Conservation (phyloP, 2,113 vertebrate genomes). For the Neomonachus schauinslandi region DNA sequence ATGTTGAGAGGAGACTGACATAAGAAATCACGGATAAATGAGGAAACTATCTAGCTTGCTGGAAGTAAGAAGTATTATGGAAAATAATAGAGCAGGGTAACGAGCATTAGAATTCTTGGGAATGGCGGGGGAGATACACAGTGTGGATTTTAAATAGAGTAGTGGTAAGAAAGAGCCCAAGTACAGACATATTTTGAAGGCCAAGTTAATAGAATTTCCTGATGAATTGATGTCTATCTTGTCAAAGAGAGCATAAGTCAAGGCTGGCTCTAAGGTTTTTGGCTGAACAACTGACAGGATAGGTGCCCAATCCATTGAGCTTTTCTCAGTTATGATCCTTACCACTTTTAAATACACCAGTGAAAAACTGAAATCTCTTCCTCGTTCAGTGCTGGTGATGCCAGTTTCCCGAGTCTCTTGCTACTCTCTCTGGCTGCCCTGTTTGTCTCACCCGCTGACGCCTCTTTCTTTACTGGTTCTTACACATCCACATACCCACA, state of each 20-base stretch:
- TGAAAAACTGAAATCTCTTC: too few relatives aligned
- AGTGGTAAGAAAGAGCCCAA: not conserved
- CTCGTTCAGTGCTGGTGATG: not conserved
- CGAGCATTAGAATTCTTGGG: not conserved
- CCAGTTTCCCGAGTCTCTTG: not conserved
- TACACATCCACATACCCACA: not conserved
- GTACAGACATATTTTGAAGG: not conserved
- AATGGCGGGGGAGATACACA: not conserved
- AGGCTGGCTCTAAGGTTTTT: not conserved
- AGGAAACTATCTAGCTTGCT: not conserved
- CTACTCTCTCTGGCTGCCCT: not conserved
- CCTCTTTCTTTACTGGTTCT: not conserved
- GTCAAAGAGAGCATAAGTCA: not conserved
- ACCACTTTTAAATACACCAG: not conserved
- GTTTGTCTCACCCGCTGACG: rapidly evolving
- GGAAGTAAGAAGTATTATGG: not conserved
- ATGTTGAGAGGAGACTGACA: not conserved
- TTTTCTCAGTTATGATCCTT: not conserved
- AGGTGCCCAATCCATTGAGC: not conserved
- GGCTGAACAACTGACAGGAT: not conserved
- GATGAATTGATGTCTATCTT: not conserved
- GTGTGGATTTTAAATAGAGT: not conserved
- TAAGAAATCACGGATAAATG: not conserved
- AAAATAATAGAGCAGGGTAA: not conserved
- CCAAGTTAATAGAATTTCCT: not conserved